Conservation (phyloP, 1,140 invertebrate species). For the Pseudomyrmex dendroicus region DNA sequence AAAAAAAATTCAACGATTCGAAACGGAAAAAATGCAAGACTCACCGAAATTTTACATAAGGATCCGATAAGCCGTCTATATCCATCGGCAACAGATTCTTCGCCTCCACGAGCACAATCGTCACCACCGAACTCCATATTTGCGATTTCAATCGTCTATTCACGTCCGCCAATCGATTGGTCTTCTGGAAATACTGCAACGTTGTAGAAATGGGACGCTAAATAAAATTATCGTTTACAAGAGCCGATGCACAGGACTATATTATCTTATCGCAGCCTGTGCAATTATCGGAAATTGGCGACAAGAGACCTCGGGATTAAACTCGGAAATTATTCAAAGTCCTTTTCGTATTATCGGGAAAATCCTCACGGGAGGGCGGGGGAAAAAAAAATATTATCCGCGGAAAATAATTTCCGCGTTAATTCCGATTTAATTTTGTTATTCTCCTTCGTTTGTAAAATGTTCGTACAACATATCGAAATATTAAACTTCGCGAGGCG, state of each 20-base stretch:
- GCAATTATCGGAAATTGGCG: slow-evolving; percentile 6
- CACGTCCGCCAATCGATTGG: slow-evolving; percentile 90
- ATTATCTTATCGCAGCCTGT: too few species aligned
- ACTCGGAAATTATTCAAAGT: background rate
- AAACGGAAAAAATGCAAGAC: background rate
- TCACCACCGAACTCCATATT: slow-evolving; percentile 98
- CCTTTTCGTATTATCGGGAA: background rate
- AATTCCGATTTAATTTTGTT: too few species aligned
- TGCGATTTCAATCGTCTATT: slow-evolving; percentile 94
- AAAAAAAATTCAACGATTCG: background rate
- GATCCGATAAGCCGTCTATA: slow-evolving; percentile 95
- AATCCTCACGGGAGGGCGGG: too few species aligned
- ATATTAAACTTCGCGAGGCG: background rate
- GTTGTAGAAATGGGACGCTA: slow-evolving; percentile 19
- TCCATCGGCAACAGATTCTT: slow-evolving; percentile 95
- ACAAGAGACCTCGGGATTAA: background rate
- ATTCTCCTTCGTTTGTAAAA: too few species aligned
- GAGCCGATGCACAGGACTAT: background rate
- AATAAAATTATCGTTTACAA: slow-evolving; percentile 22
- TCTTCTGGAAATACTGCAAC: slow-evolving; percentile 91
- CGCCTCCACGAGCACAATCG: slow-evolving; percentile 97
- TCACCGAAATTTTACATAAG: slow-evolving; percentile 98
- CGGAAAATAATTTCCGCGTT: background rate
- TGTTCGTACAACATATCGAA: too few species aligned
- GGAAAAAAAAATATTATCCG: background rate